A percentile compares a stretch with the other conserved stretches of the same genome.
Evolutionary conservation across 2,797 vertebrate species (phyloP).

Genomic region (Cryptoblepharus egeriae): DNA sequence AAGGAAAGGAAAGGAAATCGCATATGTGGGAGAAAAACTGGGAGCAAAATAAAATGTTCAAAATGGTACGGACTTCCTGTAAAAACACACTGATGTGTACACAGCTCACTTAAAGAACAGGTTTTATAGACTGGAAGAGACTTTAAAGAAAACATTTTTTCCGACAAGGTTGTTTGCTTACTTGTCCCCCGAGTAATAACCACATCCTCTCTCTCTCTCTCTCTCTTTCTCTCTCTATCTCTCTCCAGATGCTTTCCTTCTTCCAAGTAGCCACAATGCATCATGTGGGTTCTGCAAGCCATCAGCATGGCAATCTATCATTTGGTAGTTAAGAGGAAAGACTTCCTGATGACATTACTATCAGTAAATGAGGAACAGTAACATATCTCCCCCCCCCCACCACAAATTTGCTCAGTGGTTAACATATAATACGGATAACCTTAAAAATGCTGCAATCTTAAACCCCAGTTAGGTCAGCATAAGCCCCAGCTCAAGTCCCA

Average conservation of each 20-base stretch:
- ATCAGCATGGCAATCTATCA: conserved; percentile 52
- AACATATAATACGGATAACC: no score
- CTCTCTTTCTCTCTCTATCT: background rate
- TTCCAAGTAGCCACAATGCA: background rate
- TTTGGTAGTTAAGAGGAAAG: conserved; percentile 49
- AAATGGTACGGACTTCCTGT: conserved; percentile 33
- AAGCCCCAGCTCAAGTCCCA: no score
- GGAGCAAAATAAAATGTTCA: background rate
- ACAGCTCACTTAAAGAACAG: background rate
- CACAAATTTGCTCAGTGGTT: conserved; percentile 64
- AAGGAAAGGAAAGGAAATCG: background rate
- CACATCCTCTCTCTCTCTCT: conserved; percentile 56
- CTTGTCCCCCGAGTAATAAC: conserved; percentile 36
- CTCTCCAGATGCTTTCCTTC: conserved; percentile 46
- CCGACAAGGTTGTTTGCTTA: conserved; percentile 37
- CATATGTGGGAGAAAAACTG: conserved; percentile 14
- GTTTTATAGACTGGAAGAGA: conserved; percentile 45
- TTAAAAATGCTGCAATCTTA: no score
- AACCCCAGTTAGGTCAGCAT: no score
- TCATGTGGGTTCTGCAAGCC: background rate
- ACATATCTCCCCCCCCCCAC: conserved; percentile 39
- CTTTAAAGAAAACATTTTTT: conserved; percentile 42
- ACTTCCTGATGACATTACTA: conserved; percentile 61
- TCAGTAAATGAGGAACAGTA: conserved; percentile 40
- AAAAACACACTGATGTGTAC: conserved; percentile 9